Evolutionary conservation across 2,797 vertebrate species (phyloP).

Genomic region (Sarcophilus harrisii): DNA sequence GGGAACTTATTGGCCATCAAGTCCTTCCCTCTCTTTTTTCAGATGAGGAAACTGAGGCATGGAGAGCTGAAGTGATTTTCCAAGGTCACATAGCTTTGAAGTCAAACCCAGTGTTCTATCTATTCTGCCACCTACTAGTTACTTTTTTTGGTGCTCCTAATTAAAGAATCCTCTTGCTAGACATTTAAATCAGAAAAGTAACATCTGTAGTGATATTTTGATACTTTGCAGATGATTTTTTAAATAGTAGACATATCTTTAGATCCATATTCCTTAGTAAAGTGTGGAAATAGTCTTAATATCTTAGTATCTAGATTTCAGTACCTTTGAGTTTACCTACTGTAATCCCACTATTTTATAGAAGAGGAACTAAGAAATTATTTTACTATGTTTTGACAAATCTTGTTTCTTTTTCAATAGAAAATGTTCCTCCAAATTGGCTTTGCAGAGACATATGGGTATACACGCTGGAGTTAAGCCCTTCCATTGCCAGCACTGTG

Average conservation of each 20-base stretch:
- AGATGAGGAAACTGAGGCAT: neutral
- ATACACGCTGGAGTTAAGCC: constrained; percentile 84
- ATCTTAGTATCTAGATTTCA: neutral
- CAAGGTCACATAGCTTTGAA: neutral
- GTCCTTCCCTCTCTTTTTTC: neutral
- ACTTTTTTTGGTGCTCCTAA: neutral
- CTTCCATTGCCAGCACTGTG: constrained; percentile 82
- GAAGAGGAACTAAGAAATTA: neutral
- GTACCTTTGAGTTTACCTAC: neutral
- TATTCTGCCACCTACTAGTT: neutral
- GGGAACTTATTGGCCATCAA: neutral
- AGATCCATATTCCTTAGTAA: neutral
- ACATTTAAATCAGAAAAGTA: constrained; percentile 56
- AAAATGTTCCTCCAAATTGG: constrained; percentile 84
- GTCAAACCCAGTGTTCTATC: neutral
- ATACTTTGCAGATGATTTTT: neutral
- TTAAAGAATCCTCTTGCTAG: constrained; percentile 39
- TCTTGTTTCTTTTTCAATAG: constrained; percentile 77
- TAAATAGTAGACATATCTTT: neutral
- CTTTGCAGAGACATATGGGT: constrained; percentile 85
- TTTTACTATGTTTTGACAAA: constrained; percentile 70
- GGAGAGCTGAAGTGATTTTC: neutral
- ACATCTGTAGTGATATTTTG: neutral
- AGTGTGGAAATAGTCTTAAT: neutral
- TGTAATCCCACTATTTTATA: neutral